Conservation (phyloP, 2,888 invertebrate genomes). For the Hesperia comma region DNA sequence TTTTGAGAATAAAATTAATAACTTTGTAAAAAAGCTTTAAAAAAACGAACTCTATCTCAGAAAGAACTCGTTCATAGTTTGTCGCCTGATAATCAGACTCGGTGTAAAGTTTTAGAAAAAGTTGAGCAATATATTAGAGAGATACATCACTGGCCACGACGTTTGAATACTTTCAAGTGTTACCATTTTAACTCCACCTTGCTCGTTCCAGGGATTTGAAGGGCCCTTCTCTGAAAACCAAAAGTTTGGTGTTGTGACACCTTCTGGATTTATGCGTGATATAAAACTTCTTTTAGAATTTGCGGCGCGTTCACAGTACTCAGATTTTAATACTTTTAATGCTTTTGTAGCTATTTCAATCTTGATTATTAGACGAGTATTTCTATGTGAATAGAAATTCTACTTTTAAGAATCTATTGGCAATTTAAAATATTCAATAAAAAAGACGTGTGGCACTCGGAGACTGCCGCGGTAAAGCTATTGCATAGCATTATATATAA, state of each 20-base stretch:
- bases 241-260: slow-evolving; percentile 38
- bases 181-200: slow-evolving; percentile 59
- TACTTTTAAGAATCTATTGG: too few relatives aligned
- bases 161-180: slow-evolving; percentile 74
- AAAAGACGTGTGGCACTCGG: too few relatives aligned
- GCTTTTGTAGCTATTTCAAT: not conserved
- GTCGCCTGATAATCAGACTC: not conserved
- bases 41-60: too few relatives aligned
- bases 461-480: too few relatives aligned
- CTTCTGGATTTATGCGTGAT: slow-evolving; percentile 36
- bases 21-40: too few relatives aligned
- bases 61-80: not conserved
- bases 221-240: slow-evolving; percentile 38
- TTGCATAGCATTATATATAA: too few relatives aligned
- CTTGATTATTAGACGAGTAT: too few relatives aligned
- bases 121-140: slow-evolving; percentile 71
- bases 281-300: slow-evolving; percentile 22
- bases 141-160: slow-evolving; percentile 73
- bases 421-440: not conserved
- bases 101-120: slow-evolving; percentile 71
- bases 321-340: not conserved
- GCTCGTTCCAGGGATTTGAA: slow-evolving; percentile 47
- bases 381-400: too few relatives aligned
- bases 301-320: slow-evolving; percentile 6
- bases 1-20: too few relatives aligned